Conservation (phyloP, 2,797 vertebrate species). For the Spinus pinus region DNA sequence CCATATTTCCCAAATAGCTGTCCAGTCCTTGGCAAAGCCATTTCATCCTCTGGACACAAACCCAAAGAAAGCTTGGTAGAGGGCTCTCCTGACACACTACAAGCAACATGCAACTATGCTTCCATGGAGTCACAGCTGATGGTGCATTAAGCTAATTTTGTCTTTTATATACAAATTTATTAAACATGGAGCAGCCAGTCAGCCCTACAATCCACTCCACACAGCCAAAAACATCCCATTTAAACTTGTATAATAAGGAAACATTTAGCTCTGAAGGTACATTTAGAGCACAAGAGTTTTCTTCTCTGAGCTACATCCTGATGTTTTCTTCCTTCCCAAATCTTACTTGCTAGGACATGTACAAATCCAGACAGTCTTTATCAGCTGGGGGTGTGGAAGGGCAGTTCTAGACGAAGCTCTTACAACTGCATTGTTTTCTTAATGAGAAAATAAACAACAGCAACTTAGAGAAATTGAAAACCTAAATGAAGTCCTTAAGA, state of each 20-base stretch:
- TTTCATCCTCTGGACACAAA: background rate
- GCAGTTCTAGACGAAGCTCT: background rate
- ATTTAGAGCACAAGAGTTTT: background rate
- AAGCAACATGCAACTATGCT: background rate
- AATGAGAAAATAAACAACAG: background rate
- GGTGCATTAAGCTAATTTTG: background rate
- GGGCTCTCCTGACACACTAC: background rate
- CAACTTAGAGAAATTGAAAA: background rate
- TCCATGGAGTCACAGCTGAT: background rate
- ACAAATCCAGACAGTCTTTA: background rate
- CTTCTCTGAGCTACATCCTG: background rate
- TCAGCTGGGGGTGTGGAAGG: background rate
- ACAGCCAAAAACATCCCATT: background rate
- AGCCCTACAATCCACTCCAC: background rate
- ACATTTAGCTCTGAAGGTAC: background rate
- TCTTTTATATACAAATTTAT: background rate
- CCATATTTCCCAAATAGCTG: background rate
- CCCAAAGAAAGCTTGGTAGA: background rate
- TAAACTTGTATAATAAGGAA: background rate
- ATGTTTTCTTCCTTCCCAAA: background rate
- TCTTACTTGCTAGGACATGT: background rate
- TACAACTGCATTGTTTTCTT: background rate
- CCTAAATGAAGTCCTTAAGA: background rate
- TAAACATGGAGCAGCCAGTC: background rate
- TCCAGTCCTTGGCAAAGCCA: background rate